Evolutionary conservation across 2,113 vertebrate species (phyloP), one percentile per base, ranked within the genome.

Genomic region (Paratilapia polleni): DNA sequence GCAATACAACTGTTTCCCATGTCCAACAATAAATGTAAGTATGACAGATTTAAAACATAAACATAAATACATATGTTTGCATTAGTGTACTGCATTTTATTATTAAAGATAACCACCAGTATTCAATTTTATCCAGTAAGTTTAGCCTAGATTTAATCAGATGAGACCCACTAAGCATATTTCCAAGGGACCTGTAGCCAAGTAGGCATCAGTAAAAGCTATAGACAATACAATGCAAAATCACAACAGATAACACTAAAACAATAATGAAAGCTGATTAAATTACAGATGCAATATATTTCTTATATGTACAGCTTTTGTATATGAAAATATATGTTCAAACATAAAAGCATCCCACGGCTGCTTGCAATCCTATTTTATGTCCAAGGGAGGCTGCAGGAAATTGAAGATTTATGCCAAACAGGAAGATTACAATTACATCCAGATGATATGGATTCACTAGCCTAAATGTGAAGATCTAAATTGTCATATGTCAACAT

Each of bases 361-460:
- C 26, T 38, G 38, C 47, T 26, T 76, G 22, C 77, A 54, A 81
- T 61, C 49, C 77, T 26, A 22, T 41, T 78, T 49, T 73, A 81
- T 85, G 73, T 81, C 58, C 36, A 7, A 8, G 24, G 24, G 57
- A 91, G 52, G 84, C 73, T 66, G 47, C 70, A 64, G 58, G 61
- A 74, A 68, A 52, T 74, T 24, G 34, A 83, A 78, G 47, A 63
- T 38, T 83, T 76, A 49, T 59, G 13, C 14, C 52, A 47, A 79
- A 73, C 77, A 59, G 76, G 24, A 76, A 88, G 80, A 87, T 88
- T 81, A 75, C 52, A 81, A 73, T 63, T 75, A 74, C 20, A 68
- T 49, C 34, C 56, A 87, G 56, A 81, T 85, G 52, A 80, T 62
- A 75, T 20, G 28, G 24, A 36, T 63, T 24, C 14, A 15, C 38